Conservation (phyloP, 37 sponge, comb jelly and placozoan genomes). For the Beroe ovata region DNA sequence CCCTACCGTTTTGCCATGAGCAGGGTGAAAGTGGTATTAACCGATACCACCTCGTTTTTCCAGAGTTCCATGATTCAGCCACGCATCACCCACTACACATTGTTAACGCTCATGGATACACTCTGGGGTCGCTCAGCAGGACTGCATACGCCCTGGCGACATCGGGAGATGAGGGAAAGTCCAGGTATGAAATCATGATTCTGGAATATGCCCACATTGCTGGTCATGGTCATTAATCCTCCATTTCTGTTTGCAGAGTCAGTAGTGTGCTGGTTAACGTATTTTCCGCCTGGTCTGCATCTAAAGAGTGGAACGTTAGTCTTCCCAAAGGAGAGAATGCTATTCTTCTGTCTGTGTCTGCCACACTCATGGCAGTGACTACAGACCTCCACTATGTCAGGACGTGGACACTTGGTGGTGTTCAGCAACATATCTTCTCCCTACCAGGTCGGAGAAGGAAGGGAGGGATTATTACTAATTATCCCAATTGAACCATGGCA, state of each 20-base stretch:
- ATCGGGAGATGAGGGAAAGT: background rate
- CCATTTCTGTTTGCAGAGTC: background rate
- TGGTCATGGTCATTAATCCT: background rate
- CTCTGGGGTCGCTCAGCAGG: conserved; percentile 11
- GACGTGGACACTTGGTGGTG: conserved; percentile 49
- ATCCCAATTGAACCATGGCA: no score
- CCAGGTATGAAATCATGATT: background rate
- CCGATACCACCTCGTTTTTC: no score
- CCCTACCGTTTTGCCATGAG: no score
- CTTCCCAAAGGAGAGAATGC: conserved; percentile 42
- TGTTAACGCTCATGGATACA: conserved; percentile 34
- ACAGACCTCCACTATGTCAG: conserved; percentile 30
- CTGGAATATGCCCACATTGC: background rate
- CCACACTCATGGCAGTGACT: background rate
- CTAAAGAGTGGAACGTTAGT: conserved; percentile 41
- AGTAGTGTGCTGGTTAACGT: conserved; percentile 11
- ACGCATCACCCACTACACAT: conserved; percentile 62
- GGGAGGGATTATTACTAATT: no score
- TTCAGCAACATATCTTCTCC: conserved; percentile 43
- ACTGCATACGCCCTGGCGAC: conserved; percentile 24
- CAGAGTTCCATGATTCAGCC: conserved; percentile 51
- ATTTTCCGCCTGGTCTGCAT: conserved; percentile 23
- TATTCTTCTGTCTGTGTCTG: background rate
- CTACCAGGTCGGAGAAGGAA: conserved; percentile 44
- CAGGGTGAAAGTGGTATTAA: no score